Evolutionary conservation across 2,113 vertebrate genomes (phyloP).

Genomic region (Misgurnus anguillicaudatus): DNA sequence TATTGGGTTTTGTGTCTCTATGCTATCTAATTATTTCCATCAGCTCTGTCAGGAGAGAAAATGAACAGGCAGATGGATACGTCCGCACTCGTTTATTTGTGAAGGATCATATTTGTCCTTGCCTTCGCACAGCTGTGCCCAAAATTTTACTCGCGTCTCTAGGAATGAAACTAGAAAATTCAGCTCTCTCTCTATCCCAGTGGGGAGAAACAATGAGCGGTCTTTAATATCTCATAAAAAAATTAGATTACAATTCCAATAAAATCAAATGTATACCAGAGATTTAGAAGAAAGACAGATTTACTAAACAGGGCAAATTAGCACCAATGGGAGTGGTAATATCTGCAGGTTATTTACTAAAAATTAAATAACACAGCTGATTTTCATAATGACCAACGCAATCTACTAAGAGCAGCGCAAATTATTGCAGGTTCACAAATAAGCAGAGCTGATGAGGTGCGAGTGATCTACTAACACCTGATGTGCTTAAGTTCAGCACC

Average conservation of each 20-base stretch:
- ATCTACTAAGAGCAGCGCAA: too few species aligned
- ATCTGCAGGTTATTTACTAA: too few species aligned
- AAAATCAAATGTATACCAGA: too few species aligned
- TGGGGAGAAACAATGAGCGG: background rate
- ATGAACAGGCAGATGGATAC: slow-evolving; percentile 11
- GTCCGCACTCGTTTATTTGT: slow-evolving; percentile 20
- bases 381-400: too few species aligned
- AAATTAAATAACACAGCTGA: too few species aligned
- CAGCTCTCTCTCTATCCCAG: background rate
- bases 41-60: background rate
- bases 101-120: slow-evolving; percentile 11
- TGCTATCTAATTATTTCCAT: background rate
- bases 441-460: too few species aligned
- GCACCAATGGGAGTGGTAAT: too few species aligned
- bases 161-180: background rate
- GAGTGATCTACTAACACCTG: too few species aligned
- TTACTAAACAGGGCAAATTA: too few species aligned
- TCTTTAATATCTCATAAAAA: background rate
- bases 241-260: background rate
- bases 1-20: background rate
- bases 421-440: too few species aligned
- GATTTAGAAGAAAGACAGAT: too few species aligned
- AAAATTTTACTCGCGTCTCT: background rate
- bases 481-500: too few species aligned
- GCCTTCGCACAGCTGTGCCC: slow-evolving; percentile 4